Evolutionary conservation across 2,888 invertebrate genomes (phyloP), one percentile per base, ranked within the genome.

Genomic region (Nomada ferruginata): DNA sequence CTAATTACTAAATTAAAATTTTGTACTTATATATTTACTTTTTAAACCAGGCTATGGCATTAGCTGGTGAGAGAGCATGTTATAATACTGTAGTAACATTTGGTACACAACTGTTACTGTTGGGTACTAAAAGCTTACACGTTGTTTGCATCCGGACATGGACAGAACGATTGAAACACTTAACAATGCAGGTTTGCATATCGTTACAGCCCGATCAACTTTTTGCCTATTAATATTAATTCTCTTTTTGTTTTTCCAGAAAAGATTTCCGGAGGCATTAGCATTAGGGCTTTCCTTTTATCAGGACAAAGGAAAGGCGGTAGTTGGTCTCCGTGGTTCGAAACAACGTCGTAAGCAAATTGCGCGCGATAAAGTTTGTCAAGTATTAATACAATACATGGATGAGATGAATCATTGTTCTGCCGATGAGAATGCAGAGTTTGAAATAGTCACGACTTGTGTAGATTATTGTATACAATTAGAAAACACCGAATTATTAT

Each of bases 21-120:
- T 64, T n/a, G 52, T 18, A n/a, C 50, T 64, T 11, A 52, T 29
- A 11, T 74, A 50, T 69, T 65, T 53, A 47, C 29, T 61, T 60
- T 44, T 47, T 11, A 44, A 69, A 72, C 69, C n/a, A 91, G 93
- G 97, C 97, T 15, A 95, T 97, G 95, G 96, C 97, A 0, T 94
- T 96, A 82, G 96, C 96, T 71, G 97, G 96, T 11, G 96, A 97
- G 93, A 94, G 96, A 83, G 97, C 97, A 0, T 97, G 97, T 91
- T 97, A 97, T 91, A 96, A 97, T 91, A 96, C 97, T 76, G 94
- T 97, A 66, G 95, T 96, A 53, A 95, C 95, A 87, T 95, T 95
- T 90, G 96, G 96, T 60, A 96, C 96, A 78, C 97, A 97, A 92
- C 93, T 97, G 75, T 94, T 97, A 70, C 91, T 97, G 65, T 94